Conservation (phyloP, 1,140 invertebrate species). For the Nephotettix cincticeps region DNA sequence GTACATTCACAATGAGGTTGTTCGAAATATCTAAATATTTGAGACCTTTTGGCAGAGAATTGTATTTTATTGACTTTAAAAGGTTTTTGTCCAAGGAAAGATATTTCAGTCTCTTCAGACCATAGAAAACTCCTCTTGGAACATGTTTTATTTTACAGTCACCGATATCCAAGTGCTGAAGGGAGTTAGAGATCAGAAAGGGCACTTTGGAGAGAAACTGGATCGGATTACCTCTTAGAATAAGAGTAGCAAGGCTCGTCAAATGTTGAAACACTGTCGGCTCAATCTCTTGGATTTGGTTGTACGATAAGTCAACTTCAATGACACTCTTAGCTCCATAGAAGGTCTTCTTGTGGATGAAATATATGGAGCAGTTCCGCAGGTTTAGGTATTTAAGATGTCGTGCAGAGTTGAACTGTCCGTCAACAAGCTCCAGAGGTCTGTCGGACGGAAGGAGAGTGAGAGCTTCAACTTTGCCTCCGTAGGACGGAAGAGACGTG, state of each 20-base stretch:
- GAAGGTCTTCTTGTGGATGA: slow-evolving; percentile 70
- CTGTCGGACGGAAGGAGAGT: not conserved
- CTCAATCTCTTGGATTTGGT: slow-evolving; percentile 66
- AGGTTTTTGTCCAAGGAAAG: slow-evolving; percentile 37
- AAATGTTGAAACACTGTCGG: slow-evolving; percentile 43
- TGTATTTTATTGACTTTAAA: slow-evolving; percentile 33
- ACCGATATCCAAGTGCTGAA: slow-evolving; percentile 37
- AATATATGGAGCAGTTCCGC: slow-evolving; percentile 66
- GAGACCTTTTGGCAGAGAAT: slow-evolving; percentile 36
- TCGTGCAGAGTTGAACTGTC: slow-evolving; percentile 31
- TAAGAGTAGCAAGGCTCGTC: slow-evolving; percentile 28
- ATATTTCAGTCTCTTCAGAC: slow-evolving; percentile 30
- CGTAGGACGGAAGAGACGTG: not conserved
- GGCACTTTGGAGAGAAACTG: slow-evolving; percentile 23
- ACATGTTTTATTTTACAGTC: slow-evolving; percentile 35
- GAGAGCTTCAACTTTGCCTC: slow-evolving; percentile 24
- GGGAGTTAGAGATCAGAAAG: slow-evolving; percentile 35
- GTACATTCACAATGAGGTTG: slow-evolving; percentile 38
- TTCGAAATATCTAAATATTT: slow-evolving; percentile 34
- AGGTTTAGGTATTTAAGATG: slow-evolving; percentile 46
- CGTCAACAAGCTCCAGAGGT: slow-evolving; percentile 27
- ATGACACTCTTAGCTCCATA: slow-evolving; percentile 74
- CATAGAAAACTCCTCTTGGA: slow-evolving; percentile 31
- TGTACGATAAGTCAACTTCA: slow-evolving; percentile 80
- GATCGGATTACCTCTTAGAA: slow-evolving; percentile 38